Conservation (phyloP, 1,140 invertebrate genomes). For the Anoplophora glabripennis region DNA sequence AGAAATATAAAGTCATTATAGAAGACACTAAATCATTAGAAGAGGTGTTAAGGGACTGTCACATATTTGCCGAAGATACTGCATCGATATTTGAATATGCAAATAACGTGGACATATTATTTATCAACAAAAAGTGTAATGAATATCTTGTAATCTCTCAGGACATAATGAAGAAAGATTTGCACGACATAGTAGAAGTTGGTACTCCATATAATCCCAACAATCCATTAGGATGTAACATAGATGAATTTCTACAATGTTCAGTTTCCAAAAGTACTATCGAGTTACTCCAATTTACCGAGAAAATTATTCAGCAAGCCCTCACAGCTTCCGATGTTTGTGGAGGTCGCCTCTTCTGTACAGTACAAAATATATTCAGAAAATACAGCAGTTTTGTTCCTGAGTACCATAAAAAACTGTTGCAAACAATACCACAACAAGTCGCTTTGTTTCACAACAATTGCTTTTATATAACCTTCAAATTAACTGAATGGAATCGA, state of each 20-base stretch:
- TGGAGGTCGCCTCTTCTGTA: constrained; percentile 67
- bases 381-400: constrained; percentile 76
- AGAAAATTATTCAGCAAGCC: constrained; percentile 71
- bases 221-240: constrained; percentile 20
- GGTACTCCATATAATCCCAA: constrained; percentile 44
- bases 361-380: constrained; percentile 72
- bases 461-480: constrained; percentile 82
- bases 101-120: constrained; percentile 73
- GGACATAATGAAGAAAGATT: constrained; percentile 75
- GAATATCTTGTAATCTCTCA: constrained; percentile 68
- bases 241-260: constrained; percentile 50
- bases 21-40: constrained; percentile 67
- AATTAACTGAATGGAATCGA: constrained; percentile 59
- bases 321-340: constrained; percentile 57
- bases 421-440: constrained; percentile 81
- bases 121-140: constrained; percentile 74
- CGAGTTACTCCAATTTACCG: constrained; percentile 68
- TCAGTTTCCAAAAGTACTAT: constrained; percentile 57
- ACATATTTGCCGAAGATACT: constrained; percentile 54
- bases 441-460: constrained; percentile 91
- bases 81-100: constrained; percentile 59
- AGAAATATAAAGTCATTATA: constrained; percentile 63
- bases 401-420: constrained; percentile 71
- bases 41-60: constrained; percentile 57
- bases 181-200: constrained; percentile 71